Evolutionary conservation across 2,888 invertebrate species (phyloP).

Genomic region (Pachydiplax longipennis): DNA sequence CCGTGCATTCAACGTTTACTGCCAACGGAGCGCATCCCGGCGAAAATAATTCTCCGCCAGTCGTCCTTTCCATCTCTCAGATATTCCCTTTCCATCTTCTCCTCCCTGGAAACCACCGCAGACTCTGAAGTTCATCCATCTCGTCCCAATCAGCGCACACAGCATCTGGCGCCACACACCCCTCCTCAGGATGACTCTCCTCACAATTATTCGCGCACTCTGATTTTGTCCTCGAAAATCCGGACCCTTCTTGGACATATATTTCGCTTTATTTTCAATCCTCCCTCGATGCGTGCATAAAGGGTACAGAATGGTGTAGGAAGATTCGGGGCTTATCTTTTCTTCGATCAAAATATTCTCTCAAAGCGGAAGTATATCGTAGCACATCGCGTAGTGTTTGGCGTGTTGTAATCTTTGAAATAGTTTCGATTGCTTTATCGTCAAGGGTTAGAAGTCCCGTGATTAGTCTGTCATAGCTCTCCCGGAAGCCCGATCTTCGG

Average conservation of each 20-base stretch:
- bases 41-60: background rate
- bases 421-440: too few relatives aligned
- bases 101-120: slow-evolving; percentile 14
- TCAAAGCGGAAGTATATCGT: background rate
- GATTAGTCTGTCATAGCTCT: too few relatives aligned
- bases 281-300: background rate
- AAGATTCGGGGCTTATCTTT: background rate
- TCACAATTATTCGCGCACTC: background rate
- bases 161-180: slow-evolving; percentile 35
- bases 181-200: background rate
- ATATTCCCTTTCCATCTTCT: background rate
- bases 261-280: background rate
- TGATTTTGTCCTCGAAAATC: background rate
- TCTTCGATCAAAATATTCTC: background rate
- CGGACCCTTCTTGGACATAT: background rate
- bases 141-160: slow-evolving; percentile 34
- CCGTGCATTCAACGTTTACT: background rate
- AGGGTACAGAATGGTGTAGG: background rate
- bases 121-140: slow-evolving; percentile 42
- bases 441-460: too few relatives aligned
- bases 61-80: background rate
- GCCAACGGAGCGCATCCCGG: background rate
- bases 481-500: too few relatives aligned
- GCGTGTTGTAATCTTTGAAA: too few relatives aligned
- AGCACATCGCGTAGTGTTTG: too few relatives aligned